Conservation (phyloP, 2,888 invertebrate genomes). For the Drosophila anomelani region DNA sequence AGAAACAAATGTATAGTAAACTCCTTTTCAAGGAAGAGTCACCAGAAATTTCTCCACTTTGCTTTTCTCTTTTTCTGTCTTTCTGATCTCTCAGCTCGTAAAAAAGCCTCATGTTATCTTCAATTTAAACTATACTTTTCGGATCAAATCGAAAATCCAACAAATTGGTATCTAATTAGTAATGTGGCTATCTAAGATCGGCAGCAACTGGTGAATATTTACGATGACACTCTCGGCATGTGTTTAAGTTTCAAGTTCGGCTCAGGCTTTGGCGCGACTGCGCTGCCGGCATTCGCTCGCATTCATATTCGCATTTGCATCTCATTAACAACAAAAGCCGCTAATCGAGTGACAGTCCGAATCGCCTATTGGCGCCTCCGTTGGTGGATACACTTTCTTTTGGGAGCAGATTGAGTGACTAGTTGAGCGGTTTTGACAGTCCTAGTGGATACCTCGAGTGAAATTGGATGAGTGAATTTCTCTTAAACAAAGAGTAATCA, state of each 20-base stretch:
- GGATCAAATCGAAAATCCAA: neutral
- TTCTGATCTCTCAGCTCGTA: neutral
- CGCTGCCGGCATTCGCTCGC: constrained; percentile 22
- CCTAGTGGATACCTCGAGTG: neutral
- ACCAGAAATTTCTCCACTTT: neutral
- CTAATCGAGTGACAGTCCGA: constrained; percentile 43
- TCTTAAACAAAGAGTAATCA: too few species aligned
- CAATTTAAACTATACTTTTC: neutral
- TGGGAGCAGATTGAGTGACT: neutral
- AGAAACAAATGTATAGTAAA: too few species aligned
- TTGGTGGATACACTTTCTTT: constrained; percentile 11
- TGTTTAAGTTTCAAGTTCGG: constrained; percentile 39
- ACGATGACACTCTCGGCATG: constrained; percentile 54
- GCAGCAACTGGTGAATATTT: constrained; percentile 34
- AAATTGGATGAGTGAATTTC: too few species aligned
- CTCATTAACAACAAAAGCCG: constrained; percentile 77
- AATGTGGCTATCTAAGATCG: constrained; percentile 4
- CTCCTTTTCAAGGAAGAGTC: neutral
- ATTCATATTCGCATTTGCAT: constrained; percentile 63
- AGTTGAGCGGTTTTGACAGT: neutral
- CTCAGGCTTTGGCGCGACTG: constrained; percentile 4
- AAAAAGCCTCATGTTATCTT: neutral
- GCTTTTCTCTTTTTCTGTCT: neutral
- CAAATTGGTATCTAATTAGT: constrained; percentile 9
- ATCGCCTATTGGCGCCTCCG: constrained; percentile 41